Percentiles rank a stretch among this genome's conserved stretches.
These are phyloP conservation scores for Lepisosteus osseus DNA, from an alignment of 2,113 vertebrate species.

Conservation along the genomic window DNA sequence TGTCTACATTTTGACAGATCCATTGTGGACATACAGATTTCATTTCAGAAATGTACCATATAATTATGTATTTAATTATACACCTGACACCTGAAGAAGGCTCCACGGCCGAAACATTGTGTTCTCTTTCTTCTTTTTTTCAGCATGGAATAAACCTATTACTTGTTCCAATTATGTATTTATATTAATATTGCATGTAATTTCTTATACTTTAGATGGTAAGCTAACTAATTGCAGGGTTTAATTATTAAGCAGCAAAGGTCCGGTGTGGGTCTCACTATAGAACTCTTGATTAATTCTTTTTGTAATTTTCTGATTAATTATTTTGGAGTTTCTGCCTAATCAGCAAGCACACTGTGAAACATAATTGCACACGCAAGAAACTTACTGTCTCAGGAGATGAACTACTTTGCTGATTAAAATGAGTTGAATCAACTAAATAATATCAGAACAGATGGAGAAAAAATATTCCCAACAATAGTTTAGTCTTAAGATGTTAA, in stretches of 20 bases:
- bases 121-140: too few species aligned
- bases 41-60: conserved; percentile 63
- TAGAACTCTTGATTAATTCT: conserved; percentile 79
- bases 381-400: conserved; percentile 72
- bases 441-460: conserved; percentile 57
- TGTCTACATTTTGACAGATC: conserved; percentile 60
- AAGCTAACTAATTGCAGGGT: conserved; percentile 69
- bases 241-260: conserved; percentile 82
- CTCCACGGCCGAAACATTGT: too few species aligned
- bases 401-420: conserved; percentile 79
- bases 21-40: conserved; percentile 57
- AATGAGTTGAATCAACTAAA: conserved; percentile 72
- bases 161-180: conserved; percentile 57
- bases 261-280: conserved; percentile 64
- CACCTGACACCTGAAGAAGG: too few species aligned
- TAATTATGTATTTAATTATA: conserved; percentile 61
- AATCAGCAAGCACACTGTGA: conserved; percentile 75
- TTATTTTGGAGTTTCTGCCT: conserved; percentile 77
- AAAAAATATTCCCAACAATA: too few species aligned
- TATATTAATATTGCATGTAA: conserved; percentile 71
- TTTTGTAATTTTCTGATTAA: conserved; percentile 81
- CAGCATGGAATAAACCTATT: too few species aligned
- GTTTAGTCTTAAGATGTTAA: too few species aligned
- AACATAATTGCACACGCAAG: conserved; percentile 78
- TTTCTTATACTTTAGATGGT: conserved; percentile 62